phyloP scores from a whole-genome alignment of 2,888 invertebrate species.

The Eupsilia transversa region DNA sequence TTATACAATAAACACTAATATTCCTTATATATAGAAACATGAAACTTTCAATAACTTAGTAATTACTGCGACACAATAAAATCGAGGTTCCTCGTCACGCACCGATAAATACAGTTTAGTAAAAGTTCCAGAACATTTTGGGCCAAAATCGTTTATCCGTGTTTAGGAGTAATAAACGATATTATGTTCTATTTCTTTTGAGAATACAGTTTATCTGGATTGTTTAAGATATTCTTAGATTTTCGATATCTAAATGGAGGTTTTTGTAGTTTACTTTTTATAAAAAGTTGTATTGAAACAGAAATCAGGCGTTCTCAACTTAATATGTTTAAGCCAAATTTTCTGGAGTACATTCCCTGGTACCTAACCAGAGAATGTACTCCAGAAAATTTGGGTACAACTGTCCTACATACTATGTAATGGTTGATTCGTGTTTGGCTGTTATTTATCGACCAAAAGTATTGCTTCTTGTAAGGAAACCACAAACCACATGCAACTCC shows the following conservation, averaged over 20 bases:
- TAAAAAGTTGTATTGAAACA: neutral
- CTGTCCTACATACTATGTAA: neutral
- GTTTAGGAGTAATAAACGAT: conserved; percentile 47
- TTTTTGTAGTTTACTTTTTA: neutral
- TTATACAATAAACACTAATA: conserved; percentile 8
- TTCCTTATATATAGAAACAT: neutral
- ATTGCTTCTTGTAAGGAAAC: neutral
- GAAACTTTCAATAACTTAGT: conserved; percentile 54
- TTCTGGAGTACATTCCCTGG: too few relatives aligned
- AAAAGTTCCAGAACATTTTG: conserved; percentile 53
- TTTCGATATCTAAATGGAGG: neutral
- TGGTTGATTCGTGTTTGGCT: neutral
- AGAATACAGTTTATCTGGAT: conserved; percentile 24
- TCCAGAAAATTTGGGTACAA: neutral
- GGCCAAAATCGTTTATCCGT: conserved; percentile 61
- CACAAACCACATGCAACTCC: neutral
- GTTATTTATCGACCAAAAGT: neutral
- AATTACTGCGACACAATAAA: conserved; percentile 52
- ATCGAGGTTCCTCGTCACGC: conserved; percentile 55
- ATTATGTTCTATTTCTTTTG: conserved; percentile 43
- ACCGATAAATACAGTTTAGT: conserved; percentile 45
- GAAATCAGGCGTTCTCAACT: neutral
- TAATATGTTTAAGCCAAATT: neutral
- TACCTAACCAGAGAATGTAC: neutral
- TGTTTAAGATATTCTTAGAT: conserved; percentile 19